These are phyloP conservation scores for Alethe castanea DNA, from an alignment of 2,113 vertebrate species.

Conservation along the genomic window DNA sequence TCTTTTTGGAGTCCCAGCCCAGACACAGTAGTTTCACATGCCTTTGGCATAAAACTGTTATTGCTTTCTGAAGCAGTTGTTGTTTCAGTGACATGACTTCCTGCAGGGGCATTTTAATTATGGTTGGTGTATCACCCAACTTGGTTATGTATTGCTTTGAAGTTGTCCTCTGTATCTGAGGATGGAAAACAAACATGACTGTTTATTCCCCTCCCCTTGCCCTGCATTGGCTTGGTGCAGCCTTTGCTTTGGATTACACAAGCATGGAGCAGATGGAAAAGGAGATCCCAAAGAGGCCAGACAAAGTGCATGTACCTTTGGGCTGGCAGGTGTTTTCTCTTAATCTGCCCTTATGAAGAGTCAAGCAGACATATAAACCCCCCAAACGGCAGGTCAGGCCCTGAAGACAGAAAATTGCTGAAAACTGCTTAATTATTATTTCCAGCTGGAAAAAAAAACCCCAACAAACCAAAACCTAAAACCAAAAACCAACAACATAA, in stretches of 20 bases:
- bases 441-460: neutral
- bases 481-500: neutral
- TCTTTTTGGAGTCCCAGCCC: neutral
- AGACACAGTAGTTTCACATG: constrained; percentile 1
- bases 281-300: neutral
- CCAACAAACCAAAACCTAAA: no score
- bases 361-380: neutral
- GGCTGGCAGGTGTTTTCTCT: neutral
- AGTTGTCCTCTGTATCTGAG: constrained; percentile 42
- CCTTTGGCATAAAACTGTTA: constrained; percentile 34
- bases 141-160: constrained; percentile 51
- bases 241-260: constrained; percentile 1
- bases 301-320: neutral
- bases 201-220: constrained; percentile 29
- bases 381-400: neutral
- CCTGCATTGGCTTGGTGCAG: neutral
- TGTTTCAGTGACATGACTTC: constrained; percentile 43
- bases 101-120: constrained; percentile 66
- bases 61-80: constrained; percentile 34
- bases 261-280: neutral
- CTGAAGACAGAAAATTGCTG: neutral
- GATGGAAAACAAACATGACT: constrained; percentile 34
- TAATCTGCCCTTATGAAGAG: neutral
- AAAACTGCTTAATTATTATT: neutral
- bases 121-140: constrained; percentile 46